Base-by-base conservation (phyloP, 1,140 invertebrate species). In the Drosophila mojavensis region DNA sequence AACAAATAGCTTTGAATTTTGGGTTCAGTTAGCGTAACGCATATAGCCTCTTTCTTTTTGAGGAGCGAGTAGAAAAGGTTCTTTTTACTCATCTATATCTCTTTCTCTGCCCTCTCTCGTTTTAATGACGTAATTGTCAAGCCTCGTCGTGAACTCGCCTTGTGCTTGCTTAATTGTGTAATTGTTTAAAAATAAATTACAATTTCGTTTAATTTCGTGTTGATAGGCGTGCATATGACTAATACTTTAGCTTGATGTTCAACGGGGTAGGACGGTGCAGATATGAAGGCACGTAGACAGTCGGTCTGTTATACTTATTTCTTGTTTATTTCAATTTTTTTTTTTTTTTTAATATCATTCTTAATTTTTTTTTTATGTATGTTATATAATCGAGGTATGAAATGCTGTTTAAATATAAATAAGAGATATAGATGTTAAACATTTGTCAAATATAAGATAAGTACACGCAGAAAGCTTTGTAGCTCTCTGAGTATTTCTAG, bases 191-290 rank as follows among this genome's bases (percentile, higher is more conserved):
- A 72, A 76, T 72, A 76, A 43, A 50, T 66, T 70, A 70, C 74
- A 67, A 77, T 81, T 70, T 78, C 26, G 81, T 43, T 43, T n/a
- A 43, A 55, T 47, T 73, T 62, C n/a, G 65, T 62, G 30, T 55
- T 80, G 77, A 84, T 84, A 84, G 77, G 72, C 77, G 36, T 5
- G 9, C 50, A 58, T 50, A 70, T 81, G 81, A 85, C 79, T 81
- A 81, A 81, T 64, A 24, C 51, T 39, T 17, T n/a, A 71, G 60
- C 33, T 33, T 33, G 33, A 5, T 2, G 33, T 33, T 33, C 33
- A 26, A 20, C 47, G 17, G 43, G 55, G 48, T 28, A 60, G 48
- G 41, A 53, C 69, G 48, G 24, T 26, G 53, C n/a, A 58, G 43
- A 15, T 13, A n/a, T 2, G 62, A 15, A 53, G 47, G 47, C 17